A percentile compares a stretch with the other conserved stretches of the same genome.
phyloP scores from a whole-genome alignment of 2,888 invertebrate species.

The Zootermopsis nevadensis region DNA sequence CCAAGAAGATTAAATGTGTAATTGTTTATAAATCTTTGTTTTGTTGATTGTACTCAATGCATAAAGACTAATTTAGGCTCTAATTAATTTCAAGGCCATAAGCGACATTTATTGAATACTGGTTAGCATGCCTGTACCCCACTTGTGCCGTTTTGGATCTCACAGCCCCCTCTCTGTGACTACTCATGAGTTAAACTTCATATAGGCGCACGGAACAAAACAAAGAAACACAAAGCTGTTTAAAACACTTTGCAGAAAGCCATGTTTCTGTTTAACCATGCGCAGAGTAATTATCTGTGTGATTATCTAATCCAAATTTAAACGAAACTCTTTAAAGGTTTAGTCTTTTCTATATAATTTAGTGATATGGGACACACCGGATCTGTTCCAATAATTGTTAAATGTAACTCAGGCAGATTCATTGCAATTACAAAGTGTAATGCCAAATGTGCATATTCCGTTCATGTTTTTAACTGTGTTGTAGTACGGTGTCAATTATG shows the following conservation, averaged over 20 bases:
- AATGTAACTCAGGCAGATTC: too few species aligned
- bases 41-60: neutral
- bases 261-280: too few species aligned
- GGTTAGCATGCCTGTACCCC: neutral
- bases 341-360: neutral
- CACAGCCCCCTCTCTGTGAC: neutral
- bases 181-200: neutral
- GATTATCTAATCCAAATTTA: neutral
- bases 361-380: neutral
- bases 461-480: too few species aligned
- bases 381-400: too few species aligned
- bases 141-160: too few species aligned
- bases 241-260: neutral
- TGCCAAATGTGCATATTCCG: too few species aligned
- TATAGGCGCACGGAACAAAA: neutral
- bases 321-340: neutral
- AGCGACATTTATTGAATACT: neutral
- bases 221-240: neutral
- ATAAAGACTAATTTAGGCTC: neutral
- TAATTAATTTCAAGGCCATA: neutral
- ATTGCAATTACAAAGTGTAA: too few species aligned
- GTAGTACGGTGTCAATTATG: too few species aligned
- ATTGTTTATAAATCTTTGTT: neutral
- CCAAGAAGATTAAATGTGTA: too few species aligned
- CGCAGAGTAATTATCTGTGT: neutral